These are phyloP conservation scores for Lamellibrachia columna DNA, from an alignment of 2,888 invertebrate species.

Conservation along the genomic window DNA sequence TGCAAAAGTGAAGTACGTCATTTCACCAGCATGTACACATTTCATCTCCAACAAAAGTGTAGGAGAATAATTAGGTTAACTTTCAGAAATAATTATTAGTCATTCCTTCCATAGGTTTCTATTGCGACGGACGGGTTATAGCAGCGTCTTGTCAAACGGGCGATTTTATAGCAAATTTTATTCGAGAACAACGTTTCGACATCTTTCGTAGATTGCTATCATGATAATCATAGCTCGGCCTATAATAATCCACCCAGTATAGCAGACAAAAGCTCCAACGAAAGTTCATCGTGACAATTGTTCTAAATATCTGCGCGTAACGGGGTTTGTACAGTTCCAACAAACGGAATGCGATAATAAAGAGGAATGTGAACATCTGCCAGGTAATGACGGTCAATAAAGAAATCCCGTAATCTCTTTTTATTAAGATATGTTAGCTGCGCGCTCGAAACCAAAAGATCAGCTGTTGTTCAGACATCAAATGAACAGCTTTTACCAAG, in stretches of 20 bases:
- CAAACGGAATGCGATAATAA: not conserved
- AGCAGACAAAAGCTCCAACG: not conserved
- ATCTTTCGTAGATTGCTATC: too few species aligned
- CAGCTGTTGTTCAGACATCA: not conserved
- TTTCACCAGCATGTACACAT: not conserved
- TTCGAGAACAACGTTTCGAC: not conserved
- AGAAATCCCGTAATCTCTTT: not conserved
- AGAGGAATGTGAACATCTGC: not conserved
- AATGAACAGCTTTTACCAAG: too few species aligned
- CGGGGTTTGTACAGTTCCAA: not conserved
- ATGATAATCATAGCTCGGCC: too few species aligned
- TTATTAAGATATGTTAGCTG: not conserved
- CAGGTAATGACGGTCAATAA: not conserved
- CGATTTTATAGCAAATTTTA: not conserved
- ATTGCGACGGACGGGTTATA: not conserved
- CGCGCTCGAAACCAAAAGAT: not conserved
- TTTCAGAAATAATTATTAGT: not conserved
- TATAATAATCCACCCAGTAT: not conserved
- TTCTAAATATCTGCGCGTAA: not conserved
- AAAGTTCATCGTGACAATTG: not conserved
- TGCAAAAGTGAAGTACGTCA: not conserved
- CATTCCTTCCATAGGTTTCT: not conserved
- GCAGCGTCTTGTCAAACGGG: not conserved
- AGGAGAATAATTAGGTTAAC: not conserved
- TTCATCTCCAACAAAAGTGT: not conserved